Conservation (phyloP, 2,888 invertebrate genomes). For the Lycocerus yunnanus region DNA sequence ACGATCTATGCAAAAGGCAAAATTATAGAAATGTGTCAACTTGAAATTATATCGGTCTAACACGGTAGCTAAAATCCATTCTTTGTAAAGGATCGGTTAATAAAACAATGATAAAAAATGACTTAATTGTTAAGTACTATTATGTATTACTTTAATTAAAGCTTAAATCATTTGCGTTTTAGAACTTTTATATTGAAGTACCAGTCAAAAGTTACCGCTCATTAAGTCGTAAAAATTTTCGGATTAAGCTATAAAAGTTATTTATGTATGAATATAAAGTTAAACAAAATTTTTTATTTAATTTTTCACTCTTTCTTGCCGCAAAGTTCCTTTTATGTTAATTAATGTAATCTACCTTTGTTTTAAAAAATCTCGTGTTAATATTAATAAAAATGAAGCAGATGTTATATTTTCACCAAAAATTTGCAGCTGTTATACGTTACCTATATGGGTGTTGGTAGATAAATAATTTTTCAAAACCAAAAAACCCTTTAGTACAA, state of each 20-base stretch:
- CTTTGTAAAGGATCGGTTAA: not conserved
- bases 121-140: not conserved
- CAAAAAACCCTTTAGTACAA: not conserved
- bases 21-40: not conserved
- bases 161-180: not conserved
- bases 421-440: conserved; percentile 8
- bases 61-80: not conserved
- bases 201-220: not conserved
- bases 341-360: not conserved
- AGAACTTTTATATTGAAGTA: not conserved
- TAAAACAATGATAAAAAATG: not conserved
- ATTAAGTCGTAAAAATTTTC: not conserved
- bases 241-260: not conserved
- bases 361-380: not conserved
- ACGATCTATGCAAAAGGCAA: too few species aligned
- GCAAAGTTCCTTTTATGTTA: not conserved
- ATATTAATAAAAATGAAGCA: not conserved
- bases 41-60: not conserved
- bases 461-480: not conserved
- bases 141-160: not conserved
- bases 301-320: not conserved
- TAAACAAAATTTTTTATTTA: not conserved
- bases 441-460: not conserved
- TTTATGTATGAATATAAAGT: not conserved
- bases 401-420: conserved; percentile 1